Evolutionary conservation across 1,140 invertebrate species (phyloP).

Genomic region (Platyscapa corneri): DNA sequence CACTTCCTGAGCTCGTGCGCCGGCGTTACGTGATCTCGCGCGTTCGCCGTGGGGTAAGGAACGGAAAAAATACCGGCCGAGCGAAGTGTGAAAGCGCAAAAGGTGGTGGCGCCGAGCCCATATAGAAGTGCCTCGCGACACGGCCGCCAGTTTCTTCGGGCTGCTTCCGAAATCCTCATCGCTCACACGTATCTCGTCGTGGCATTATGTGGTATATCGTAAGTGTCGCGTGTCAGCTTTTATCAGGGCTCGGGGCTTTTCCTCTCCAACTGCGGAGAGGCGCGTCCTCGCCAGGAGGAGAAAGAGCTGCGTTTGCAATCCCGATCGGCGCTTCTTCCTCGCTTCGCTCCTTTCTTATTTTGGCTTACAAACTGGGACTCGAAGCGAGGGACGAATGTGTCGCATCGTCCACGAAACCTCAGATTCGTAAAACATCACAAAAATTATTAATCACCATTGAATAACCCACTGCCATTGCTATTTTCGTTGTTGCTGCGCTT

Average conservation of each 20-base stretch:
- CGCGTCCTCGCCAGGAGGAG: too few species aligned
- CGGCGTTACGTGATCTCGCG: constrained; percentile 58
- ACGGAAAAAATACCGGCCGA: constrained; percentile 61
- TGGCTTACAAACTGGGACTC: too few species aligned
- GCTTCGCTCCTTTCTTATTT: too few species aligned
- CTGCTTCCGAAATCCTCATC: constrained; percentile 65
- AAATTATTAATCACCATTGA: too few species aligned
- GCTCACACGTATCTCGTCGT: not conserved
- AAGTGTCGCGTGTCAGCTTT: constrained; percentile 56
- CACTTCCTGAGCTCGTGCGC: constrained; percentile 64
- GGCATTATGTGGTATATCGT: constrained; percentile 67
- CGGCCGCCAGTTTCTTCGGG: constrained; percentile 67
- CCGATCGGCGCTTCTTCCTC: too few species aligned
- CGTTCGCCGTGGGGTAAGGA: constrained; percentile 32
- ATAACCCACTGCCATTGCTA: too few species aligned
- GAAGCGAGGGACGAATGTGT: too few species aligned
- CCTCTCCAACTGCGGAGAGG: not conserved
- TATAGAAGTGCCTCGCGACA: constrained; percentile 70
- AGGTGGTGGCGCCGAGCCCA: constrained; percentile 63
- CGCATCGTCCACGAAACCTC: too few species aligned
- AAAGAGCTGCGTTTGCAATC: too few species aligned
- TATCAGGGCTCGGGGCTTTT: not conserved
- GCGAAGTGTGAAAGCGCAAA: constrained; percentile 61
- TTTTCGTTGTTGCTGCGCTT: too few species aligned
- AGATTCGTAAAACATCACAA: too few species aligned